A percentile compares a stretch with the other conserved stretches of the same genome.
Conservation (phyloP, 64 coral and sea anemone species). For the Montipora cactus region DNA sequence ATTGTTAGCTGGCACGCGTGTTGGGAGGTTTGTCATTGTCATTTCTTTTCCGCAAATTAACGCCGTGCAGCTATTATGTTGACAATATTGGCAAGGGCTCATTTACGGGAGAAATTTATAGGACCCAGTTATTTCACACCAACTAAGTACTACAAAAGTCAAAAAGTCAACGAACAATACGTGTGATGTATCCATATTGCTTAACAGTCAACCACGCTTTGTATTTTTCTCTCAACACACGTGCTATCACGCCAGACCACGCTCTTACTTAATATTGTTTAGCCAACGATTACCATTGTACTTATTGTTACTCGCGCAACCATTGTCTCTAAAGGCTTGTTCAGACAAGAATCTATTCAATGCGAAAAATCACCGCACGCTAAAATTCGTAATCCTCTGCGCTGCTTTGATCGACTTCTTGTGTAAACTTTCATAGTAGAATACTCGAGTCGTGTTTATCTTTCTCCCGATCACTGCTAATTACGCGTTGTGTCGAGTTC, state of each 20-base stretch:
- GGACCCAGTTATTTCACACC: slow-evolving; percentile 33
- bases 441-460: slow-evolving; percentile 5
- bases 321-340: slow-evolving; percentile 46
- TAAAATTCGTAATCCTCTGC: slow-evolving; percentile 1
- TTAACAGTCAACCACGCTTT: slow-evolving; percentile 50
- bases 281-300: slow-evolving; percentile 29
- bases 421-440: slow-evolving; percentile 10
- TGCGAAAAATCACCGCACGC: slow-evolving; percentile 26
- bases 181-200: slow-evolving; percentile 30
- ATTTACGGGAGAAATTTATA: not conserved
- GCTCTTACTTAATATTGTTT: slow-evolving; percentile 54
- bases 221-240: slow-evolving; percentile 35
- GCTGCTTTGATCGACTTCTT: not conserved
- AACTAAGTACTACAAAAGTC: slow-evolving; percentile 30
- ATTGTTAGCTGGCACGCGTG: not conserved
- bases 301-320: not conserved
- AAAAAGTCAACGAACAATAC: slow-evolving; percentile 56
- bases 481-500: not conserved
- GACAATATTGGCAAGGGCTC: not conserved
- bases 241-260: slow-evolving; percentile 33
- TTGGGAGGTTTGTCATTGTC: not conserved
- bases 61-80: not conserved
- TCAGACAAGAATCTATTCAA: slow-evolving; percentile 53
- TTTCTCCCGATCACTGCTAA: not conserved
- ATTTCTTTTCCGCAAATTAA: not conserved